Evolutionary conservation across 2,797 vertebrate species (phyloP).

Genomic region (Poecilia picta): DNA sequence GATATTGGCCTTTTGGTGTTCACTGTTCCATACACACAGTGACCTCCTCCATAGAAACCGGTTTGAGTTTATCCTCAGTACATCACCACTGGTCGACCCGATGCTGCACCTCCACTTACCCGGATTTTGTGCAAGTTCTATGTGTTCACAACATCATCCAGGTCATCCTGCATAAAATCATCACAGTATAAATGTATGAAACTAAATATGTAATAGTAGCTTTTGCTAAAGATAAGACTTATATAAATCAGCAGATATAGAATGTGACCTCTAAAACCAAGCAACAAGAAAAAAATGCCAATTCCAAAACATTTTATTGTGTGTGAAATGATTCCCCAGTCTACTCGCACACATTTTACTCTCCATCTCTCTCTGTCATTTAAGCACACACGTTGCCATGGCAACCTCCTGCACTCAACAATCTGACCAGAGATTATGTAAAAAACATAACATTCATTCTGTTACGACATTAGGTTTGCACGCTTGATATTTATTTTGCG

Average conservation of each 20-base stretch:
- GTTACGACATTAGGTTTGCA: too few species aligned
- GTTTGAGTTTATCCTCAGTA: neutral
- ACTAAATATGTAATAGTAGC: too few species aligned
- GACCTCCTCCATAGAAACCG: neutral
- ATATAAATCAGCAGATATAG: neutral
- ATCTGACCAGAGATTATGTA: too few species aligned
- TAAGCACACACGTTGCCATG: too few species aligned
- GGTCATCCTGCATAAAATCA: too few species aligned
- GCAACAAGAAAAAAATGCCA: neutral
- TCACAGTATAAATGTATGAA: too few species aligned
- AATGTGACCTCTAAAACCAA: neutral
- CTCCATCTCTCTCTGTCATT: too few species aligned
- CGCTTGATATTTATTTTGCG: too few species aligned
- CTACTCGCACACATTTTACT: too few species aligned
- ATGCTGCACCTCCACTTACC: neutral
- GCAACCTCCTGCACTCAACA: too few species aligned
- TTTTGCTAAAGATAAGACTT: too few species aligned
- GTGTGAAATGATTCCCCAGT: neutral
- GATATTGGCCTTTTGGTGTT: neutral
- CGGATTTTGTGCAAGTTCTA: neutral
- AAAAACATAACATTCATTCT: too few species aligned
- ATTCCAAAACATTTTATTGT: neutral
- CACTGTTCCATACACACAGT: neutral
- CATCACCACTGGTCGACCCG: neutral
- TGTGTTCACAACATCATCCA: neutral